Evolutionary conservation across 2,797 vertebrate genomes (phyloP).

Genomic region (Salmo trutta): DNA sequence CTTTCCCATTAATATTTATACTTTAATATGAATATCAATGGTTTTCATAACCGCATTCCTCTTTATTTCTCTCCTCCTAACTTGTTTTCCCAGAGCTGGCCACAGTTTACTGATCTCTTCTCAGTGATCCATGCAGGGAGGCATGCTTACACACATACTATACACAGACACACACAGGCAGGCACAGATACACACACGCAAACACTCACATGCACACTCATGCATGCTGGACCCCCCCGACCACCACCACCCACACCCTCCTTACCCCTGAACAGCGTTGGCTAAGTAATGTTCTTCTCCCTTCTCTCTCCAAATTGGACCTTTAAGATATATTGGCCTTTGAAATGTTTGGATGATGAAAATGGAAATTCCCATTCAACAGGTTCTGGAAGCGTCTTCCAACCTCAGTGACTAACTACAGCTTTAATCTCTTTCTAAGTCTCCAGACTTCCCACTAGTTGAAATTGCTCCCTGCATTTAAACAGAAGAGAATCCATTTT

Average conservation of each 20-base stretch:
- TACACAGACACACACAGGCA: too few relatives aligned
- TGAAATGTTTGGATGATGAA: conserved; percentile 34
- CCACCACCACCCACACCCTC: neutral
- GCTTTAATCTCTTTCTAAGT: conserved; percentile 43
- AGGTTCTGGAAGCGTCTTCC: neutral
- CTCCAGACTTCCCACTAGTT: conserved; percentile 22
- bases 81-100: neutral
- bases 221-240: too few relatives aligned
- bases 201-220: too few relatives aligned
- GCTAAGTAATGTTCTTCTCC: neutral
- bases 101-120: conserved; percentile 20
- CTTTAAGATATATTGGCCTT: conserved; percentile 36
- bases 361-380: too few relatives aligned
- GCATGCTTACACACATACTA: too few relatives aligned
- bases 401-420: conserved; percentile 39
- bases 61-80: conserved; percentile 5
- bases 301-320: neutral
- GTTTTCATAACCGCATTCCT: conserved; percentile 30
- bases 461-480: conserved; percentile 30
- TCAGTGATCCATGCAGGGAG: neutral
- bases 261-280: neutral
- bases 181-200: too few relatives aligned
- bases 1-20: conserved; percentile 50
- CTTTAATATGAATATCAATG: conserved; percentile 38
- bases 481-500: conserved; percentile 32